These are phyloP conservation scores for Ichneumoninae sp. DNA, from an alignment of 2,888 invertebrate genomes.

Conservation along the genomic window DNA sequence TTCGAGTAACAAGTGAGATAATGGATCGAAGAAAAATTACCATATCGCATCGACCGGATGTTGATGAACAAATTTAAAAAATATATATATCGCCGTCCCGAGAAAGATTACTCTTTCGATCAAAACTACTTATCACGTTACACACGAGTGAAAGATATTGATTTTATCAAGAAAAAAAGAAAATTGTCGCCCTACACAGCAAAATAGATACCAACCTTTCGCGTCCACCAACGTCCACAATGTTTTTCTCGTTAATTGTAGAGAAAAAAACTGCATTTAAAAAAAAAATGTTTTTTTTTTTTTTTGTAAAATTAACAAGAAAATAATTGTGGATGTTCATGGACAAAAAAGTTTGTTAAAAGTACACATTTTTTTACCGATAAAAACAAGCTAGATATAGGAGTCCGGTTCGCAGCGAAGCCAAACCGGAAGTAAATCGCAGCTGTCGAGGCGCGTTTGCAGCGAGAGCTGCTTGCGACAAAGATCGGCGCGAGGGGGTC, in stretches of 20 bases:
- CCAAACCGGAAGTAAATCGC: constrained; percentile 37
- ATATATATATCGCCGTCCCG: not conserved
- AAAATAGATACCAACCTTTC: not conserved
- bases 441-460: not conserved
- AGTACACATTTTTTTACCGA: too few relatives aligned
- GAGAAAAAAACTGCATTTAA: too few relatives aligned
- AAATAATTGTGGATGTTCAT: not conserved
- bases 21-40: not conserved
- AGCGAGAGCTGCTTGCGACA: constrained; percentile 29
- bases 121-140: not conserved
- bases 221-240: too few relatives aligned
- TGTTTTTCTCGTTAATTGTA: too few relatives aligned
- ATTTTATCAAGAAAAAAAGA: not conserved
- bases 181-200: not conserved
- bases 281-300: not conserved
- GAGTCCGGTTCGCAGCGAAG: not conserved
- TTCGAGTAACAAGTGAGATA: constrained; percentile 12
- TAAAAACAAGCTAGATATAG: not conserved
- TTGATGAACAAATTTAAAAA: not conserved
- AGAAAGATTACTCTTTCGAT: not conserved
- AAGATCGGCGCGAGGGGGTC: constrained; percentile 9
- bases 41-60: constrained; percentile 4
- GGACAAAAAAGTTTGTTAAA: too few relatives aligned
- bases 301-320: not conserved
- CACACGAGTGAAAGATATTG: not conserved